Evolutionary conservation across 2,113 vertebrate species (phyloP).

Genomic region (Clarias batrachus): DNA sequence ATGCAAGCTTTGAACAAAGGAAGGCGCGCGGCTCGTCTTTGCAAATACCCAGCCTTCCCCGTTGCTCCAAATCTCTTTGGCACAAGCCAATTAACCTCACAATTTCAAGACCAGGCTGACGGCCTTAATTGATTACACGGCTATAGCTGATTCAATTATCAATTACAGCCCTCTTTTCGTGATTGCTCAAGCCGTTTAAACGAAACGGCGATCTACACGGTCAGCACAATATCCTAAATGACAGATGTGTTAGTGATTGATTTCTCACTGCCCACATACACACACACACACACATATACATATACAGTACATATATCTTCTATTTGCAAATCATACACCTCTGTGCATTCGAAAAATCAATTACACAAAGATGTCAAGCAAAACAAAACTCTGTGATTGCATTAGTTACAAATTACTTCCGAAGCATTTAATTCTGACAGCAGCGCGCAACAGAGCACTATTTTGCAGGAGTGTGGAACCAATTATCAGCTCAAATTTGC

Average conservation of each 20-base stretch:
- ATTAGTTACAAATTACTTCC: slow-evolving; percentile 38
- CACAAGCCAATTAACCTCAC: slow-evolving; percentile 74
- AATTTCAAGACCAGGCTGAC: slow-evolving; percentile 62
- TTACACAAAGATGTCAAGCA: slow-evolving; percentile 35
- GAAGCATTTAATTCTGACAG: slow-evolving; percentile 19
- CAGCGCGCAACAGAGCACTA: not conserved
- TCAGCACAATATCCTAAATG: slow-evolving; percentile 13
- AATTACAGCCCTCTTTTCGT: slow-evolving; percentile 54
- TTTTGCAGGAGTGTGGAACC: slow-evolving; percentile 26
- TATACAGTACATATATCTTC: not conserved
- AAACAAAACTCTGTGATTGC: slow-evolving; percentile 37
- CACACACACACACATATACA: no score
- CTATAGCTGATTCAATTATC: slow-evolving; percentile 71
- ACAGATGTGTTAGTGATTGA: not conserved
- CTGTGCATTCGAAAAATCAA: slow-evolving; percentile 23
- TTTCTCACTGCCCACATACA: not conserved
- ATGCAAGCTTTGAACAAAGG: slow-evolving; percentile 64
- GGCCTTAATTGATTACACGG: slow-evolving; percentile 72
- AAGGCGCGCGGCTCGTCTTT: slow-evolving; percentile 60
- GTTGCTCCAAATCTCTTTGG: slow-evolving; percentile 60
- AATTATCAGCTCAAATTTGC: slow-evolving; percentile 44
- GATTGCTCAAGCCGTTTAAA: slow-evolving; percentile 21
- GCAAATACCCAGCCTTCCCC: slow-evolving; percentile 55
- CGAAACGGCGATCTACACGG: not conserved
- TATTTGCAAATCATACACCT: not conserved